Evolutionary conservation across 2,797 vertebrate genomes (phyloP).

Genomic region (Labroides dimidiatus): DNA sequence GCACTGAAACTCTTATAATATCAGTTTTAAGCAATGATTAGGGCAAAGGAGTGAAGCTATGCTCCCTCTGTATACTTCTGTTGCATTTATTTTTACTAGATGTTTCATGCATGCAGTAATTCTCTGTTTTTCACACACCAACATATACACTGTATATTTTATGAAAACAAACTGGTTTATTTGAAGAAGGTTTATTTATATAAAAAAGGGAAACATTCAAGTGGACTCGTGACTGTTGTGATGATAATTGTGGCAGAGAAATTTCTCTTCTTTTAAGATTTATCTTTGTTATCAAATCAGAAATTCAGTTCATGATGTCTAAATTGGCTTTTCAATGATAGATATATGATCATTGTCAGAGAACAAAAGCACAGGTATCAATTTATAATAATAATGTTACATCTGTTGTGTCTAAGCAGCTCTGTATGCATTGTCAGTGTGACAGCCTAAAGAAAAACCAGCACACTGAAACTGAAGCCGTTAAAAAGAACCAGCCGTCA

Average conservation of each 20-base stretch:
- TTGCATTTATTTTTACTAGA: background rate
- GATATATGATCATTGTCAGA: background rate
- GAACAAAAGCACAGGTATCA: too few species aligned
- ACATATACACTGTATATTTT: too few species aligned
- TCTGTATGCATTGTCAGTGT: too few species aligned
- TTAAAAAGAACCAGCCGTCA: background rate
- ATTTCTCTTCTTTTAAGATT: background rate
- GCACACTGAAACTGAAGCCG: background rate
- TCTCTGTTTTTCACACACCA: too few species aligned
- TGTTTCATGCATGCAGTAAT: background rate
- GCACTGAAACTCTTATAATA: background rate
- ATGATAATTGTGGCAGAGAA: background rate
- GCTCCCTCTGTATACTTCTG: background rate
- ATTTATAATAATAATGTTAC: too few species aligned
- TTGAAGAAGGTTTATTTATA: too few species aligned
- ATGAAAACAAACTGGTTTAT: too few species aligned
- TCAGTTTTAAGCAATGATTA: constrained; percentile 6
- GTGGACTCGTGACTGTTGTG: background rate
- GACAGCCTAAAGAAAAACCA: background rate
- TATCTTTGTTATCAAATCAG: background rate
- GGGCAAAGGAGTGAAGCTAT: background rate
- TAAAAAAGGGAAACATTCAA: too few species aligned
- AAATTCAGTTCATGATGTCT: too few species aligned
- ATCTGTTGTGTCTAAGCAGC: too few species aligned
- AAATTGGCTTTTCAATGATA: too few species aligned